Percentiles rank a stretch among this genome's conserved stretches.
Conservation (phyloP, 1,140 invertebrate species). For the Euschistus heros region DNA sequence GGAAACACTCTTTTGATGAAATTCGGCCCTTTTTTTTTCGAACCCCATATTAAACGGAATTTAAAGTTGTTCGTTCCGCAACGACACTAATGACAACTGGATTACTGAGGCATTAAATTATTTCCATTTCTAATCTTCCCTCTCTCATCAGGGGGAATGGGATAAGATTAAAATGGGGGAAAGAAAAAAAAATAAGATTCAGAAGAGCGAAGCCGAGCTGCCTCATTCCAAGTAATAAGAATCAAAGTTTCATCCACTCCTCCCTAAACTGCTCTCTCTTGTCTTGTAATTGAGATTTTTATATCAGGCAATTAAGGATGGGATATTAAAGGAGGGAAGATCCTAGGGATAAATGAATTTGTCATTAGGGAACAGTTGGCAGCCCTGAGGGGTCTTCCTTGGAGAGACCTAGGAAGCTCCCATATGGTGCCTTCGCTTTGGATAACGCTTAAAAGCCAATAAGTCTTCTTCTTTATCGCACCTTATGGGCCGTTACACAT, state of each 20-base stretch:
- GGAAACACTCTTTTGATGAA: no score
- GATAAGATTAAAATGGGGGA: slow-evolving; percentile 2
- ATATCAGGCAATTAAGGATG: slow-evolving; percentile 13
- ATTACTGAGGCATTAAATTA: no score
- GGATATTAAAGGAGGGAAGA: slow-evolving; percentile 8
- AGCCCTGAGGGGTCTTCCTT: neutral
- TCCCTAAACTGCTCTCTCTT: neutral
- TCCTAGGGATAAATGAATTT: neutral
- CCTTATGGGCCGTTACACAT: neutral
- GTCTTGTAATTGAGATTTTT: slow-evolving; percentile 15
- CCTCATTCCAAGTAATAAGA: slow-evolving; percentile 10
- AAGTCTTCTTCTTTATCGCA: slow-evolving; percentile 6
- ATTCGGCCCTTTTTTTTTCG: no score
- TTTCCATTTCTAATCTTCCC: no score
- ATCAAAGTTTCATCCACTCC: slow-evolving; percentile 10
- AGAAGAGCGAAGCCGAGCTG: neutral
- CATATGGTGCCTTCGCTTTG: neutral
- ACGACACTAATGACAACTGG: no score
- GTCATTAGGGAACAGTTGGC: slow-evolving; percentile 9
- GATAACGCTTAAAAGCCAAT: slow-evolving; percentile 5
- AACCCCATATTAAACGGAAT: no score
- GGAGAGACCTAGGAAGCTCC: neutral
- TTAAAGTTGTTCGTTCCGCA: no score
- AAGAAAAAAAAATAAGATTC: neutral
- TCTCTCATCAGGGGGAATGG: neutral